A percentile compares a stretch with the other conserved stretches of the same genome.
These are phyloP conservation scores for Chauna torquata DNA, from an alignment of 2,113 vertebrate species.

Conservation along the genomic window DNA sequence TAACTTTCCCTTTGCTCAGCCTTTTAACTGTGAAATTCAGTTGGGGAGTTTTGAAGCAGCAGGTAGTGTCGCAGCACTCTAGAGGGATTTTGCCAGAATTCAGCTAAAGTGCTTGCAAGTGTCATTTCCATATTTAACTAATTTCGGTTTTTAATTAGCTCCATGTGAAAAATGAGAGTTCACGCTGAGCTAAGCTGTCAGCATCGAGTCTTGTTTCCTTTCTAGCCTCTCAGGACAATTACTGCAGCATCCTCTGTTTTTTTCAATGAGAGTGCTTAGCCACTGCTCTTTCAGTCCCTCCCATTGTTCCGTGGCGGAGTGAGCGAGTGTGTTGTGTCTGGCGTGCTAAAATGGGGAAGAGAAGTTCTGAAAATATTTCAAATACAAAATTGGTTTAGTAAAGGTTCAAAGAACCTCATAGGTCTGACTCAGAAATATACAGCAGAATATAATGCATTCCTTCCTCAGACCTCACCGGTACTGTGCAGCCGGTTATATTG, in stretches of 20 bases:
- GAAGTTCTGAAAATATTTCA: conserved; percentile 30
- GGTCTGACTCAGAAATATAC: neutral
- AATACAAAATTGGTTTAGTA: neutral
- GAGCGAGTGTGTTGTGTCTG: conserved; percentile 3
- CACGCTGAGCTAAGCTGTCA: conserved; percentile 85
- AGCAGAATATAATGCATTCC: neutral
- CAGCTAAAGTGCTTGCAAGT: conserved; percentile 87
- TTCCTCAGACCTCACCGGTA: neutral
- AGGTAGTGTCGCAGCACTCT: conserved; percentile 82
- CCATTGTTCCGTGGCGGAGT: conserved; percentile 33
- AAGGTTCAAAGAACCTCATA: neutral
- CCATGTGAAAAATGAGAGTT: conserved; percentile 85
- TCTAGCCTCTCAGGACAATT: conserved; percentile 86
- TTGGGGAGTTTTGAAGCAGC: conserved; percentile 84
- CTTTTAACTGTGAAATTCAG: conserved; percentile 85
- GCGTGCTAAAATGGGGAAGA: conserved; percentile 33
- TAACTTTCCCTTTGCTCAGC: conserved; percentile 84
- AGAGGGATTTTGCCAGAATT: conserved; percentile 85
- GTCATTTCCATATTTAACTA: conserved; percentile 92
- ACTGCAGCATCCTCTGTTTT: conserved; percentile 72
- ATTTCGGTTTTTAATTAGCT: conserved; percentile 91
- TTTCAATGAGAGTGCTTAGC: conserved; percentile 73
- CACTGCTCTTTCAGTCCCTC: conserved; percentile 35
- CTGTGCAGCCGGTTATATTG: neutral
- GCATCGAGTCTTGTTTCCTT: conserved; percentile 82